These are phyloP conservation scores for Acipenser transmontanus DNA, from an alignment of 2,797 vertebrate genomes.

Conservation along the genomic window DNA sequence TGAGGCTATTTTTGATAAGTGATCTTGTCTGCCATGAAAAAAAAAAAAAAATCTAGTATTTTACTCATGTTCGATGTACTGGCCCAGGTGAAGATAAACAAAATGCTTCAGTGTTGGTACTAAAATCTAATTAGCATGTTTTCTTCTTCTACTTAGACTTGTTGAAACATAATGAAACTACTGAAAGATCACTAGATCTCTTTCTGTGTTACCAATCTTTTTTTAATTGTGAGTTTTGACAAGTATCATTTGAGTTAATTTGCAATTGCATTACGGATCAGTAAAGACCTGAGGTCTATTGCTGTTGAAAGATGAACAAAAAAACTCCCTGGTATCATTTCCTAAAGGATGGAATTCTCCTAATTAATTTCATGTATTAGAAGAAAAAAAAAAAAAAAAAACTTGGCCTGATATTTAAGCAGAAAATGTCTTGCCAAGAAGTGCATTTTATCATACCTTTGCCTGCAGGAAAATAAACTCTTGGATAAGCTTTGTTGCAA, in stretches of 20 bases:
- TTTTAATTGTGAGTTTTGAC: not conserved
- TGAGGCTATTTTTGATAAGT: no score
- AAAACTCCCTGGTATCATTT: slow-evolving; percentile 53
- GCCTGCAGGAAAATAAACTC: slow-evolving; percentile 72
- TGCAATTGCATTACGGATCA: slow-evolving; percentile 59
- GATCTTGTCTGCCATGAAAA: no score
- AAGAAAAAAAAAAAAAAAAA: slow-evolving; percentile 31
- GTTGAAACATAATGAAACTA: no score
- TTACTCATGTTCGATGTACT: no score
- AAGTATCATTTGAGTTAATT: slow-evolving; percentile 66
- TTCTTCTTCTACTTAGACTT: no score
- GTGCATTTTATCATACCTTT: slow-evolving; percentile 65
- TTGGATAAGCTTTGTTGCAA: slow-evolving; percentile 84
- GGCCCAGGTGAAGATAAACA: no score
- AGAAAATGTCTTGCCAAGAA: slow-evolving; percentile 54
- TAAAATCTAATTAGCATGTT: no score
- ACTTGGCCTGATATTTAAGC: slow-evolving; percentile 55
- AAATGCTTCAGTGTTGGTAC: no score
- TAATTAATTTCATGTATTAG: slow-evolving; percentile 66
- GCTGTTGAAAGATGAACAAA: no score
- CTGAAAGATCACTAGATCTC: no score
- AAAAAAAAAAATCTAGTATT: no score
- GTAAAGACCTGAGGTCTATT: not conserved
- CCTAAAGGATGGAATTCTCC: slow-evolving; percentile 52
- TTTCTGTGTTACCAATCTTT: not conserved